Percentiles rank a stretch among this genome's conserved stretches.
These are phyloP conservation scores for Phalacrocorax pelagicus DNA, from an alignment of 2,113 vertebrate genomes.

Conservation along the genomic window DNA sequence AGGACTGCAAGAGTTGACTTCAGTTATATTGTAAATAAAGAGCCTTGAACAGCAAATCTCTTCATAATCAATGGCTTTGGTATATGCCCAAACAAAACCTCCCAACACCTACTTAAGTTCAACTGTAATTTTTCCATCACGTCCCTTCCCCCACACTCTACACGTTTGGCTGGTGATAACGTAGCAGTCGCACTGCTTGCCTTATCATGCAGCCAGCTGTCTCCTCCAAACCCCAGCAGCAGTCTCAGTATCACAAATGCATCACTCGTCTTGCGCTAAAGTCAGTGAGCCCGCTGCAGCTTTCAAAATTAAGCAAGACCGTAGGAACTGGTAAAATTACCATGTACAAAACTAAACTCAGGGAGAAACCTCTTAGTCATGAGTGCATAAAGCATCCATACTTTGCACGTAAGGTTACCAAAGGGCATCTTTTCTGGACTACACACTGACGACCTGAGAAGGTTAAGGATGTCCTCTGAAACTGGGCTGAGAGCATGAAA, in stretches of 20 bases:
- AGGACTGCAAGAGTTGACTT: conserved; percentile 44
- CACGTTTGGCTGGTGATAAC: not conserved
- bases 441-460: not conserved
- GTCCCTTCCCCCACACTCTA: not conserved
- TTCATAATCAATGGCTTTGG: conserved; percentile 52
- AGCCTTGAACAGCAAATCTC: conserved; percentile 45
- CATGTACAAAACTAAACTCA: not conserved
- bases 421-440: not conserved
- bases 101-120: not conserved
- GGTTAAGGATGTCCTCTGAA: not conserved
- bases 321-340: not conserved
- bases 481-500: not conserved
- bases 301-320: not conserved
- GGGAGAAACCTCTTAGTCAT: not conserved
- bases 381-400: not conserved
- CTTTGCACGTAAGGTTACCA: not conserved
- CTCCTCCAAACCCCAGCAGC: not conserved
- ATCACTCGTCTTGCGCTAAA: not conserved
- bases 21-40: conserved; percentile 55
- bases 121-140: not conserved
- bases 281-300: not conserved
- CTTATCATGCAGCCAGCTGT: not conserved
- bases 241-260: not conserved
- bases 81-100: conserved; percentile 7
- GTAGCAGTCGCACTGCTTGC: fast-evolving